Base-by-base conservation (phyloP, 2,888 invertebrate species). In the Prosopocoilus inquinatus region DNA sequence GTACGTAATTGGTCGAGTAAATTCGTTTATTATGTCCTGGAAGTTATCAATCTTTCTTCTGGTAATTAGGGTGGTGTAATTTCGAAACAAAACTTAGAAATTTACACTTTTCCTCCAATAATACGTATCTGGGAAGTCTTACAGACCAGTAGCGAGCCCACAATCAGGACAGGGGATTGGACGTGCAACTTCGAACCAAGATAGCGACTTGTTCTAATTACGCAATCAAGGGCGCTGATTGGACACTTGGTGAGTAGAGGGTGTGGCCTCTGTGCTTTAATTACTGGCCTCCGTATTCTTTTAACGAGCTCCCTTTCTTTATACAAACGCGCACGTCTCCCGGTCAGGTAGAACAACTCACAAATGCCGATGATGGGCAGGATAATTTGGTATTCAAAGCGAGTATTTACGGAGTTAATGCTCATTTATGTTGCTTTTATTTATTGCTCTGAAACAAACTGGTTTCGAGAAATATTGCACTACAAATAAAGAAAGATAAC, bases 121-220 rank as follows among this genome's bases (percentile, higher is more conserved):
- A 61, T 55, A 47, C 53, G 58, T 60, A 58, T 57, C 58, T 53
- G 53, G 55, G 56, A 39, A 47, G 50, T 39, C 52, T 51, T 64
- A 60, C 58, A 69, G 68, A 69, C 70, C 71, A 69, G 70, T 71
- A 69, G 70, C 69, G 64, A 55, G 65, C 61, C 61, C 58, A 65
- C 69, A 72, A 72, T 72, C 70, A 71, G 67, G 66, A 57, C 48
- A 53, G 57, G 62, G 63, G 68, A 73, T 74, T 74, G 75, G 75
- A 63, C 65, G 67, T 58, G 51, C 61, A 55, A 63, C 67, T 65
- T 62, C 65, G 67, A 66, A 62, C 69, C 68, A 61, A 68, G 70
- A 67, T 67, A 68, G 67, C 64, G 72, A 69, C 70, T 73, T 74
- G 75, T 75, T 75, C 75, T 76, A 76, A 76, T 76, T 76, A 76